Evolutionary conservation across 2,113 vertebrate genomes (phyloP), one percentile per base, ranked within the genome.

Genomic region (Tyto alba): DNA sequence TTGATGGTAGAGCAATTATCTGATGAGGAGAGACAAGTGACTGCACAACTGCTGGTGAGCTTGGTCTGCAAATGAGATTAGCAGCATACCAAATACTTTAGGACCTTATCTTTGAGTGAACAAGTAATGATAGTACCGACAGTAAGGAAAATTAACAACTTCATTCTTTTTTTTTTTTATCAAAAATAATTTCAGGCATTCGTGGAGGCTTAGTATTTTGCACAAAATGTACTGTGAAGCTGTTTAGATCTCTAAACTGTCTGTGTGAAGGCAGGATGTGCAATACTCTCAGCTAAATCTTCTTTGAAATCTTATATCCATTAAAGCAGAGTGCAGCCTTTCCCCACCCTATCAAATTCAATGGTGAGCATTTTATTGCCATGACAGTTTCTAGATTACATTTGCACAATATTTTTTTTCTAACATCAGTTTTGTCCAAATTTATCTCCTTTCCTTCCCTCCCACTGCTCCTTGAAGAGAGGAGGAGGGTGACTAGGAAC

Each of bases 81-180:
- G 63, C 71, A 47, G 17, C 22, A 13, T 47, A 63, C 73, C 25
- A 30, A 30, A 0, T 50, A 11, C 43, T 75, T 83, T 47, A 78
- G 74, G 57, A 68, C n/a, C 19, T 89, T 83, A 57, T 71, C 34
- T 88, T 43, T 50, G 55, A 78, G 38, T 26, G 45, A 62, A 22
- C 34, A 71, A 41, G 43, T 71, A 50, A 63, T 67, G 48, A 74
- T 55, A 79, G 34, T 10, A 74, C 36, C 71, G 57, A 45, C 9
- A 66, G 53, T 55, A 63, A 68, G 41, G 56, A 82, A 90, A 95
- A 85, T 88, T 76, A 82, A 34, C 36, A 81, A 27, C 47, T 59
- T 71, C 17, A 66, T 43, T 48, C 73, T 87, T 60, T 72, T 25
- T 43, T 48, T 73, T 87, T 60, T 72, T 25, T 40, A 10, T 68